Evolutionary conservation across 2,797 vertebrate genomes (phyloP), one percentile per base, ranked within the genome.

Genomic region (Microchirus variegatus): DNA sequence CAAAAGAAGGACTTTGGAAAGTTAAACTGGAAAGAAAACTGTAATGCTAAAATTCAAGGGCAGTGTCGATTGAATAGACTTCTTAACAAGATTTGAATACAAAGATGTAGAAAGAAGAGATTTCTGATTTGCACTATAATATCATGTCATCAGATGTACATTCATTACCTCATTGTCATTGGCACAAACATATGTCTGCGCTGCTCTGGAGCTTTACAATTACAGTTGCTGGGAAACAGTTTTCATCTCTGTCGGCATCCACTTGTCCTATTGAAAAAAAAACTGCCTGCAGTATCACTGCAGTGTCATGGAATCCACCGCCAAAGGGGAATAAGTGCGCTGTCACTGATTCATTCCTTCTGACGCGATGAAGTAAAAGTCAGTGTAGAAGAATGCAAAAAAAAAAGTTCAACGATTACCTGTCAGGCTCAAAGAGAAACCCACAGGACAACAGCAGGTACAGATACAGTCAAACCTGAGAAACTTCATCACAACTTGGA

Each of bases 171-270:
- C 31, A 8, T 31, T 31, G 31, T 31, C 31, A 31, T 5, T 15
- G 41, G 12, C 41, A 14, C 12, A 42, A 6, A 42, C 15, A 15
- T 13, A 1, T 38, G 15, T 63, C 38, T 40, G n/a, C 13, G 26
- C 15, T 19, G 18, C 2, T 46, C 12, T 42, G 41, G 41, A 17
- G 52, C 46, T 60, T 60, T 53, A 64, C 13, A 53, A 42, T 31
- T 19, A 49, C 10, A 4, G 63, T 71, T 78, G 61, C 75, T 10
- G 17, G 55, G 63, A 59, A 71, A 78, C 75, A 35, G 61, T 53
- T 58, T 63, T 48, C 18, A 67, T 44, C 44, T 16, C 58, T 22
- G 53, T 47, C 26, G 13, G 63, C 61, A 77, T 58, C 50, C 63
- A 56, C 51, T 59, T 63, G 15, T 74, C 13, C 52, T 26, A 15